phyloP scores from a whole-genome alignment of 2,797 vertebrate species.

The Cyclopterus lumpus region DNA sequence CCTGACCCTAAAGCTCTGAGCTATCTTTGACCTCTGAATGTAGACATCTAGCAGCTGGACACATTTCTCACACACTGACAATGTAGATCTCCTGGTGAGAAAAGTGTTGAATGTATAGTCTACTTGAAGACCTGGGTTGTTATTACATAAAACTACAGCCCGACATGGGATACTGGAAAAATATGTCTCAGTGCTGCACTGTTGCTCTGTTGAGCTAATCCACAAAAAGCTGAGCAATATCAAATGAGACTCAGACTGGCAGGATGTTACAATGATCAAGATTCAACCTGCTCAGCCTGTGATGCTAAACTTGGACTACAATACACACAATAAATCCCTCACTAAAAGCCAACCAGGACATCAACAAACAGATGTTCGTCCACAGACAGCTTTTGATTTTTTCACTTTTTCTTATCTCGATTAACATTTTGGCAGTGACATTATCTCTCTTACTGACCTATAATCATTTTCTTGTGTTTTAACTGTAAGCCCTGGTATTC shows the following conservation, averaged over 20 bases:
- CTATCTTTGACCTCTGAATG: conserved; percentile 19
- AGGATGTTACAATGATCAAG: conserved; percentile 27
- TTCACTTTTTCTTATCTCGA: conserved; percentile 21
- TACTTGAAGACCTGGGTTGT: background rate
- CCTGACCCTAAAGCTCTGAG: conserved; percentile 40
- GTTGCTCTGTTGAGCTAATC: conserved; percentile 46
- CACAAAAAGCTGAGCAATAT: conserved; percentile 33
- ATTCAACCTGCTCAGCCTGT: conserved; percentile 40
- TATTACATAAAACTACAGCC: conserved; percentile 19
- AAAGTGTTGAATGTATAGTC: conserved; percentile 16
- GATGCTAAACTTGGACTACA: conserved; percentile 19
- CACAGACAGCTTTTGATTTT: conserved; percentile 41
- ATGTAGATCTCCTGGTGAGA: background rate
- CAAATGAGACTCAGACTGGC: conserved; percentile 20
- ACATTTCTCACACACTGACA: conserved; percentile 10
- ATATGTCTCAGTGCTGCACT: background rate
- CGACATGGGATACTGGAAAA: background rate
- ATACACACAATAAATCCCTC: conserved; percentile 22
- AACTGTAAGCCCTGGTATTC: conserved; percentile 6
- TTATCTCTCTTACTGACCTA: conserved; percentile 17
- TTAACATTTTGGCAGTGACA: conserved; percentile 35
- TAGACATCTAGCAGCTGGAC: conserved; percentile 15
- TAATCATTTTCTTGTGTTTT: conserved; percentile 35
- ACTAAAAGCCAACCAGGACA: conserved; percentile 3
- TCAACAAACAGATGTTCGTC: conserved; percentile 29